Base-by-base conservation (phyloP, 2,888 invertebrate species). In the Pammene aurita region DNA sequence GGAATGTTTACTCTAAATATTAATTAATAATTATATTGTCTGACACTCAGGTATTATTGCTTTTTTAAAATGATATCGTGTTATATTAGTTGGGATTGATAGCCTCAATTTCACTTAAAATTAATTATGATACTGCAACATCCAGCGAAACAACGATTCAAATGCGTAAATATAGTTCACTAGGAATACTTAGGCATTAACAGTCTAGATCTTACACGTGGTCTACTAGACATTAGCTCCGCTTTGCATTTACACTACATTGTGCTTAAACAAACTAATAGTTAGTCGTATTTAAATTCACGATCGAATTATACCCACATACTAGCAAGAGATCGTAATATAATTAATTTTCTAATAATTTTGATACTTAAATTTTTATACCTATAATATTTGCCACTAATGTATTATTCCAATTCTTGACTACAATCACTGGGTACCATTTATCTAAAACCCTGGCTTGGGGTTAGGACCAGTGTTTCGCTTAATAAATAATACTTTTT, bases 51-150 rank as follows among this genome's bases (percentile, higher is more conserved):
- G 44, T 62, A 41, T 63, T 63, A 46, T 46, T 38, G 18, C n/a
- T n/a, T 11, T 44, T 44, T 14, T 26, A 7, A 26, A 58, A 26
- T 44, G 5, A n/a, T 34, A 16, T 16, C 14, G 9, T 61, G 46
- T 56, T 48, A 41, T 61, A 41, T 38, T 48, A 52, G 18, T 34
- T 52, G 58, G 18, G 44, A 54, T 57, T 38, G 41, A 26, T 64
- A 68, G 68, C 58, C 67, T 67, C 62, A 10, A 44, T 61, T 18
- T 55, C n/a, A 56, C 42, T 34, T 41, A 55, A 14, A 54, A n/a
- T 41, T 38, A 62, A 52, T 10, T 61, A 38, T 14, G 11, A 35
- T 38, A 26, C 16, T 58, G 38, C 38, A 13, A 50, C 13, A 50
- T 38, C 16, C 13, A 50, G 7, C 38, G 50, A 9, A 48, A 35